Evolutionary conservation across 1,140 invertebrate species (phyloP).

Genomic region (Triops cancriformis): DNA sequence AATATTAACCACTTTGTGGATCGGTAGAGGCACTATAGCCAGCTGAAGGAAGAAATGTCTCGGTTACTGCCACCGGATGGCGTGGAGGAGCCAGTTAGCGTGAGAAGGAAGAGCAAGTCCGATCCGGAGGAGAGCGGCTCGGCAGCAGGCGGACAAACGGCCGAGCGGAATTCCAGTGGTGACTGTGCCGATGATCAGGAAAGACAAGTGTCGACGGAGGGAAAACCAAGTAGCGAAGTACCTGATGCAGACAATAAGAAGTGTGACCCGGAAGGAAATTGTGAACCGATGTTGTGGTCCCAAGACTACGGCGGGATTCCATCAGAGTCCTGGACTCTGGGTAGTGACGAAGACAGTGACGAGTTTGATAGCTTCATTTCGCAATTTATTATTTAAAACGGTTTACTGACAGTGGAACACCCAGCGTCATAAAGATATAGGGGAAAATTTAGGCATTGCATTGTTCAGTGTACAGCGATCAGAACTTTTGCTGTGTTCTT

Average conservation of each 20-base stretch:
- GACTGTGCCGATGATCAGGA: neutral
- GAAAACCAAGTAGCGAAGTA: neutral
- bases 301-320: neutral
- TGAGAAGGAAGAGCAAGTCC: neutral
- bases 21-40: slow-evolving; percentile 64
- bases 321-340: neutral
- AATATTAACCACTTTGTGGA: slow-evolving; percentile 6
- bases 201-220: neutral
- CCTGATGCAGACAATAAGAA: neutral
- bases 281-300: neutral
- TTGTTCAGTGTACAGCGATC: neutral
- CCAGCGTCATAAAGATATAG: neutral
- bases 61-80: slow-evolving; percentile 65
- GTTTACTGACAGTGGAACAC: neutral
- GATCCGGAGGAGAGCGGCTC: neutral
- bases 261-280: neutral
- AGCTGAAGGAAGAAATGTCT: slow-evolving; percentile 64
- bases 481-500: neutral
- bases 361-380: slow-evolving; percentile 10
- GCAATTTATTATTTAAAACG: neutral
- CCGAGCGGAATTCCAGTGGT: neutral
- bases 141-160: neutral
- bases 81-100: slow-evolving; percentile 54
- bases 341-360: neutral
- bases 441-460: neutral